Evolutionary conservation across 2,113 vertebrate species (phyloP).

Genomic region (Cygnus atratus): DNA sequence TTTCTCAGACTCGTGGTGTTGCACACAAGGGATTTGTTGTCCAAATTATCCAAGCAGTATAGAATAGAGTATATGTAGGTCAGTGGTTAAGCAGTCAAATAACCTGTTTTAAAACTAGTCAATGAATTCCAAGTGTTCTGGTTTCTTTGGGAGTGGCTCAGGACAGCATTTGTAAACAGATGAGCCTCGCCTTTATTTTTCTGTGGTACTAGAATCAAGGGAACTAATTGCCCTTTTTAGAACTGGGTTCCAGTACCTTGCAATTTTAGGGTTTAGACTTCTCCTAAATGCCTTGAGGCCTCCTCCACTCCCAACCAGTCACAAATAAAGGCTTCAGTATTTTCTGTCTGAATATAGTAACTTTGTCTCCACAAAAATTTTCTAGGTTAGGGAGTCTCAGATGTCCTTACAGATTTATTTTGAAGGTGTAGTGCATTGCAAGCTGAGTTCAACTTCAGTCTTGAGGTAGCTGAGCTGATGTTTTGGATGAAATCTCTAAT

Average conservation of each 20-base stretch:
- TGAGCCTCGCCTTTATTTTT: conserved; percentile 37
- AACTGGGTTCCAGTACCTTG: not conserved
- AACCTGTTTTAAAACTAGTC: conserved; percentile 6
- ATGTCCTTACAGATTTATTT: not conserved
- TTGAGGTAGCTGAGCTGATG: not conserved
- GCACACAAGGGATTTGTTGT: not conserved
- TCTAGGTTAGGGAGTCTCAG: not conserved
- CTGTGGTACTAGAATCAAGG: not conserved
- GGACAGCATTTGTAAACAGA: not conserved
- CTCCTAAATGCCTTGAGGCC: not conserved
- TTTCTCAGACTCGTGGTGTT: not conserved
- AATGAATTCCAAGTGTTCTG: not conserved
- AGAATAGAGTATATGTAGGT: not conserved
- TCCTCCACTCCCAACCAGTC: not conserved
- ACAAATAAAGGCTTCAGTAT: conserved; percentile 19
- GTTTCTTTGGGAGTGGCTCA: not conserved
- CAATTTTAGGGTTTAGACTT: conserved; percentile 25
- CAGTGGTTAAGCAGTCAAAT: conserved; percentile 9
- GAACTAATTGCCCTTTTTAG: not conserved
- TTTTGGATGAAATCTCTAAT: not conserved
- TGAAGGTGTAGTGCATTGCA: not conserved
- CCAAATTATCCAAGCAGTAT: not conserved
- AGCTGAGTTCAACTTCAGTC: not conserved
- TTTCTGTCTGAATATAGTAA: conserved; percentile 12
- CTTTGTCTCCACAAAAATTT: not conserved